Percentiles rank a stretch among this genome's conserved stretches.
phyloP scores from a whole-genome alignment of 2,888 invertebrate genomes.

The Acrobasis repandana region DNA sequence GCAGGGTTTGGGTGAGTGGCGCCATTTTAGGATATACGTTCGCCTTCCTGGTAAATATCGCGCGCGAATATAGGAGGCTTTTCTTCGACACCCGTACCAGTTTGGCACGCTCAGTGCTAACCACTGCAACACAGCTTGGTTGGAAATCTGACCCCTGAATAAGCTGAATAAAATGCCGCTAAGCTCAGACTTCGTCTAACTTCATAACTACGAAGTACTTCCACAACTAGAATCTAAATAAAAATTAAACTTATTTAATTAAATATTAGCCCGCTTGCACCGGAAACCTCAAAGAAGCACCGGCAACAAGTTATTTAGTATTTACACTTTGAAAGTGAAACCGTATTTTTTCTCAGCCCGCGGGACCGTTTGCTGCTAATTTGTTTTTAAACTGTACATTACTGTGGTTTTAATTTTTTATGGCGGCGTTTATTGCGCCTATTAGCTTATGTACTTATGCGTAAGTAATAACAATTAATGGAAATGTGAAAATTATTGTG shows the following conservation, averaged over 20 bases:
- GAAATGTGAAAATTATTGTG: no score
- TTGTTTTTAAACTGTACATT: slow-evolving; percentile 5
- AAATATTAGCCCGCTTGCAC: slow-evolving; percentile 4
- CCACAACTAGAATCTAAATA: neutral
- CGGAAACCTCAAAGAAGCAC: slow-evolving; percentile 13
- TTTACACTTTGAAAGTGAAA: slow-evolving; percentile 18
- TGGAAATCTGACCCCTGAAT: no score
- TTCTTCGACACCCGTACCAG: no score
- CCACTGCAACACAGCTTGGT: no score
- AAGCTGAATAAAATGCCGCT: no score
- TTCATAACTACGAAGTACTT: neutral
- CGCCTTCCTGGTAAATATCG: no score
- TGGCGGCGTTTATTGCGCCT: neutral
- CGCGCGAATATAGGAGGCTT: no score
- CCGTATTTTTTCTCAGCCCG: neutral
- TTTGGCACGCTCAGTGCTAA: no score
- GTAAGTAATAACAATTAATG: neutral
- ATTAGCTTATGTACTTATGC: neutral
- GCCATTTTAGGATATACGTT: no score
- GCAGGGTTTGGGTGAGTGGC: no score
- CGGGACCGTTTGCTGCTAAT: slow-evolving; percentile 16
- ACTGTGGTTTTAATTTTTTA: neutral
- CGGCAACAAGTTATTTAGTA: slow-evolving; percentile 18
- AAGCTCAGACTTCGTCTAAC: no score
- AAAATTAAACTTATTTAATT: slow-evolving; percentile 7